Percentiles rank a stretch among this genome's conserved stretches.
These are phyloP conservation scores for Apostichopus parvimensis DNA, from an alignment of 35 echinoderm and acorn worm species.

Conservation along the genomic window DNA sequence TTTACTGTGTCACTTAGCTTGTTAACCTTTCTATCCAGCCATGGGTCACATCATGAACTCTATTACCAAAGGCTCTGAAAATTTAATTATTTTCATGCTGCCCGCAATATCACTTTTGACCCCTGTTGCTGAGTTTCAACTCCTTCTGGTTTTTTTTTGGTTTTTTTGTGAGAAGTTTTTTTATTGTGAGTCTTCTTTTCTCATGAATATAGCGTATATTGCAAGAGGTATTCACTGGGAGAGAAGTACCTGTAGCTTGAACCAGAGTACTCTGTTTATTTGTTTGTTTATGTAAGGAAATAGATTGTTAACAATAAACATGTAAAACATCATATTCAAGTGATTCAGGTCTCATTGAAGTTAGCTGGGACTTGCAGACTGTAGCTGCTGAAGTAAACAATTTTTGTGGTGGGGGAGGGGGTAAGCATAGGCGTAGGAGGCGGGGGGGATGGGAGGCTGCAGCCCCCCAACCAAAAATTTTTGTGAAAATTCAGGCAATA, in stretches of 20 bases:
- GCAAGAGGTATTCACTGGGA: background rate
- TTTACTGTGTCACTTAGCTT: slow-evolving; percentile 29
- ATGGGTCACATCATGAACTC: slow-evolving; percentile 1
- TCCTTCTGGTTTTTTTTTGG: background rate
- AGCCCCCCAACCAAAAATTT: too few relatives aligned
- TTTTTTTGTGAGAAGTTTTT: background rate
- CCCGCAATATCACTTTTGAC: slow-evolving; percentile 5
- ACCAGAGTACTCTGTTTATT: background rate
- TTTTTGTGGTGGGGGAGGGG: too few relatives aligned
- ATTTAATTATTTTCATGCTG: slow-evolving; percentile 42
- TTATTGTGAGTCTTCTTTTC: background rate
- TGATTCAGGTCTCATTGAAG: too few relatives aligned
- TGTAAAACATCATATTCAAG: too few relatives aligned
- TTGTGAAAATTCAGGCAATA: too few relatives aligned
- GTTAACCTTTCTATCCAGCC: slow-evolving; percentile 20
- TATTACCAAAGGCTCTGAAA: slow-evolving; percentile 13
- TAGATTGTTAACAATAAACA: background rate
- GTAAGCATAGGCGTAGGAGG: too few relatives aligned
- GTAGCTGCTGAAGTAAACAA: too few relatives aligned
- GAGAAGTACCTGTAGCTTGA: background rate
- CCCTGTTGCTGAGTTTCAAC: background rate
- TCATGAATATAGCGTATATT: too few relatives aligned
- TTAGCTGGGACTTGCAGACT: too few relatives aligned
- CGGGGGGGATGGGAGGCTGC: too few relatives aligned
- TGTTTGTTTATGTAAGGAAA: background rate